Evolutionary conservation across 2,888 invertebrate species (phyloP).

Genomic region (Tethea ocularis): DNA sequence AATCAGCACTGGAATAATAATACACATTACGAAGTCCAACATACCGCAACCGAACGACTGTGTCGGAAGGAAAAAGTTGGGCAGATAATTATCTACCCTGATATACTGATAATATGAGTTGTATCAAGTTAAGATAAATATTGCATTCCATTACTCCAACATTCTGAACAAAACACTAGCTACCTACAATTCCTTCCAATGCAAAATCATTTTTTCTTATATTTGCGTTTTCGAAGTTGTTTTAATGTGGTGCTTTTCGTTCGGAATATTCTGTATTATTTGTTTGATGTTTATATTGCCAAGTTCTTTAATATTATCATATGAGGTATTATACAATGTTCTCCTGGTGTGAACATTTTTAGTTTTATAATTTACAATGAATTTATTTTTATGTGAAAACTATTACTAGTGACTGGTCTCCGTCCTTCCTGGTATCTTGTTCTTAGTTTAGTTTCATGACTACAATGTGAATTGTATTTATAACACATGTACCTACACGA

Average conservation of each 20-base stretch:
- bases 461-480: constrained; percentile 32
- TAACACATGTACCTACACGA: constrained; percentile 28
- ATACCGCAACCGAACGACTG: too few relatives aligned
- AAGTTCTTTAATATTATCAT: constrained; percentile 23
- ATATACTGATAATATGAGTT: background rate
- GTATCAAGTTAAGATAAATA: too few relatives aligned
- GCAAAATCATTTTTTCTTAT: background rate
- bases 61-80: too few relatives aligned
- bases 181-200: background rate
- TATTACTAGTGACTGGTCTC: constrained; percentile 23
- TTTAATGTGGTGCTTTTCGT: background rate
- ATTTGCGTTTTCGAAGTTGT: background rate
- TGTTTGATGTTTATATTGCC: constrained; percentile 19
- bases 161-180: background rate
- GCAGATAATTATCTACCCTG: too few relatives aligned
- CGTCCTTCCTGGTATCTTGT: constrained; percentile 26
- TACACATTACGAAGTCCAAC: too few relatives aligned
- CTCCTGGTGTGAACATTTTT: constrained; percentile 27
- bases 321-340: constrained; percentile 12
- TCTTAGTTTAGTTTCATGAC: constrained; percentile 28
- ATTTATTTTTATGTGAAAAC: constrained; percentile 22
- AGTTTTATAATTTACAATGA: constrained; percentile 29
- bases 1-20: too few relatives aligned
- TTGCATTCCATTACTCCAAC: background rate
- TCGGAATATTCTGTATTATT: constrained; percentile 5